phyloP scores from a whole-genome alignment of 1,140 invertebrate genomes.

The Ceratosolen fusciceps region DNA sequence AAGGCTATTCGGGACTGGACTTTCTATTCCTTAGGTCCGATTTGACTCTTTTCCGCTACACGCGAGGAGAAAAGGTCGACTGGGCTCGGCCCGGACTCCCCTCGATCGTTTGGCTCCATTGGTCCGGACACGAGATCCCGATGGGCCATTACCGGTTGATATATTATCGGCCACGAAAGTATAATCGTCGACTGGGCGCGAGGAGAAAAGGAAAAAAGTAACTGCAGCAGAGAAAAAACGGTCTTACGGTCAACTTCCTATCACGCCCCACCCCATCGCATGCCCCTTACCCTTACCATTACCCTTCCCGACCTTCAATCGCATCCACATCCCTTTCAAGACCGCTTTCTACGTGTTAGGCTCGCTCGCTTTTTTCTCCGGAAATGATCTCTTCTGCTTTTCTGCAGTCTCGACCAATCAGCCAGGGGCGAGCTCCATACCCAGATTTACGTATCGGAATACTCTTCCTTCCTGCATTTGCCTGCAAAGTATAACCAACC shows the following conservation, averaged over 20 bases:
- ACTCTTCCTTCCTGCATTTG: too few relatives aligned
- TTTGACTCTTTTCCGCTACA: conserved; percentile 29
- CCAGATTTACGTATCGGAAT: not conserved
- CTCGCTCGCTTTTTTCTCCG: not conserved
- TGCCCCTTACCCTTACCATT: too few relatives aligned
- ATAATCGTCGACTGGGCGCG: conserved; percentile 60
- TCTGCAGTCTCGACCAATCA: not conserved
- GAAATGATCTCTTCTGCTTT: not conserved
- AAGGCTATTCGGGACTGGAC: too few relatives aligned
- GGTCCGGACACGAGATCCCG: conserved; percentile 56
- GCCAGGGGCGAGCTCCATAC: not conserved
- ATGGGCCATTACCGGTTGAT: conserved; percentile 66
- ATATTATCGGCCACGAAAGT: conserved; percentile 67
- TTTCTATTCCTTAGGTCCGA: conserved; percentile 36
- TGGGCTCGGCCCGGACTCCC: not conserved
- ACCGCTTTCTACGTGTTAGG: not conserved
- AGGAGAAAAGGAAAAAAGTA: conserved; percentile 49
- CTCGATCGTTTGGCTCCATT: conserved; percentile 57
- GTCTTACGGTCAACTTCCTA: conserved; percentile 45
- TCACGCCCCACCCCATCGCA: not conserved
- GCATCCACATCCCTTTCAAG: too few relatives aligned
- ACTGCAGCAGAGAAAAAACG: conserved; percentile 13
- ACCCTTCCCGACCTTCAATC: too few relatives aligned
- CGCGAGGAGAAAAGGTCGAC: not conserved
- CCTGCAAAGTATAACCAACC: too few relatives aligned